Percentiles rank a stretch among this genome's conserved stretches.
Conservation (phyloP, 2,797 vertebrate genomes). For the Buceros bicornis region DNA sequence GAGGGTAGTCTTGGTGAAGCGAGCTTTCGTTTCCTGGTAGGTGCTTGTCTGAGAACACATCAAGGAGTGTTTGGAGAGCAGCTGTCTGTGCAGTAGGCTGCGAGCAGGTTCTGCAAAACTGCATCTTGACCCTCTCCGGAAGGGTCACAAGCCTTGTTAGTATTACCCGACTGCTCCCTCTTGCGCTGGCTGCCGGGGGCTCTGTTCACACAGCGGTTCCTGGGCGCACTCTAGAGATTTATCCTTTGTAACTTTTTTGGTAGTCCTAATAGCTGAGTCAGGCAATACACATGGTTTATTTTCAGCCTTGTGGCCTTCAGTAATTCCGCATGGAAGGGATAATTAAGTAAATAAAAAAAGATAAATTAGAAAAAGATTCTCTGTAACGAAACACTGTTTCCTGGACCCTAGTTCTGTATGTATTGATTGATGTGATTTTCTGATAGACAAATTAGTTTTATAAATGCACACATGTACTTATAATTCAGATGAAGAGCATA, state of each 20-base stretch:
- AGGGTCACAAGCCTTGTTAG: background rate
- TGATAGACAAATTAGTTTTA: background rate
- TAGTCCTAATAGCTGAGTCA: background rate
- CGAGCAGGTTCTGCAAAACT: background rate
- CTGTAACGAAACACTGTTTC: background rate
- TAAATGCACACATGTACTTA: accelerated
- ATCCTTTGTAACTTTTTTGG: background rate
- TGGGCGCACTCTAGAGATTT: accelerated
- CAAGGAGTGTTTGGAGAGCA: background rate
- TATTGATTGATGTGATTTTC: background rate
- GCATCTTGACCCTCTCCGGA: accelerated
- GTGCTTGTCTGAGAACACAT: accelerated
- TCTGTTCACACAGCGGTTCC: accelerated
- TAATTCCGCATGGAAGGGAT: background rate
- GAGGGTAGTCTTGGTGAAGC: background rate
- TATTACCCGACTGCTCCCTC: constrained; percentile 38
- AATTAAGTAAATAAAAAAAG: no score
- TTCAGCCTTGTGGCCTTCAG: background rate
- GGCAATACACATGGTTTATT: accelerated
- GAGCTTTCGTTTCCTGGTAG: accelerated
- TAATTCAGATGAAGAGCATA: background rate
- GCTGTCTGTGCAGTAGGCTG: background rate
- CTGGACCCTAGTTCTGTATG: accelerated
- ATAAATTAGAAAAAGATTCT: no score
- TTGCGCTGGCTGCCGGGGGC: background rate